phyloP scores from a whole-genome alignment of 1,140 invertebrate species.

The Cherax destructor region DNA sequence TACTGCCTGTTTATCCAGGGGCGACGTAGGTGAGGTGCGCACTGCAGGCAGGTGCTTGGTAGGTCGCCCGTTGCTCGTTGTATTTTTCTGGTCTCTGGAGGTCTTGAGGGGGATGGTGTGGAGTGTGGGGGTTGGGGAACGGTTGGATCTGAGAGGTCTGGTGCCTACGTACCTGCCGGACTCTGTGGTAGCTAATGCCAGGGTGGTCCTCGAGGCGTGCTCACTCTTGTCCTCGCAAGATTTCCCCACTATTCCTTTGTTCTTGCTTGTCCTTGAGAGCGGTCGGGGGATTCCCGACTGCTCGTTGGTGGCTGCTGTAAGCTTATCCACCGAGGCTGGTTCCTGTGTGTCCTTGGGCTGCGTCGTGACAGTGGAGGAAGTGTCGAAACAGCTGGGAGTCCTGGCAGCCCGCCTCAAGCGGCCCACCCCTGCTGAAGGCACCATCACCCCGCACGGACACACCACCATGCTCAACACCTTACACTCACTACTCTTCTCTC shows the following conservation, averaged over 20 bases:
- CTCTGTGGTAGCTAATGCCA: conserved; percentile 60
- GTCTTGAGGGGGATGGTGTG: conserved; percentile 44
- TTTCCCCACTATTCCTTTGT: conserved; percentile 45
- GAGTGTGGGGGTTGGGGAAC: conserved; percentile 59
- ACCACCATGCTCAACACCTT: conserved; percentile 50
- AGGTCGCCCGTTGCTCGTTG: conserved; percentile 17
- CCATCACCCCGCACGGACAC: conserved; percentile 65
- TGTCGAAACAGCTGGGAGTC: conserved; percentile 49
- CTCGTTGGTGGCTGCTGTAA: conserved; percentile 46
- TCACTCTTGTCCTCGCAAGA: conserved; percentile 32
- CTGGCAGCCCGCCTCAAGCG: conserved; percentile 16
- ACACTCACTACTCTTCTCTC: conserved; percentile 4
- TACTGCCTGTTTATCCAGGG: conserved; percentile 31
- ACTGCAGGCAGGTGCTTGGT: conserved; percentile 59
- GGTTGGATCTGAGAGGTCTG: conserved; percentile 57
- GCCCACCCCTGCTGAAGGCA: conserved; percentile 43
- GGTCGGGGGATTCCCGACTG: conserved; percentile 36
- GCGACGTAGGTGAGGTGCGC: conserved; percentile 54
- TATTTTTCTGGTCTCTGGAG: conserved; percentile 24
- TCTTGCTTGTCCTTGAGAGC: conserved; percentile 33
- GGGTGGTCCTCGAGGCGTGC: conserved; percentile 56
- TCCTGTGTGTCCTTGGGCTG: conserved; percentile 62
- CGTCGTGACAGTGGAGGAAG: conserved; percentile 50
- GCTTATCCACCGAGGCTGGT: conserved; percentile 60
- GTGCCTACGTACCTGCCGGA: conserved; percentile 65